Conservation (phyloP, 1,140 invertebrate genomes). For the Lordiphosa stackelbergi region DNA sequence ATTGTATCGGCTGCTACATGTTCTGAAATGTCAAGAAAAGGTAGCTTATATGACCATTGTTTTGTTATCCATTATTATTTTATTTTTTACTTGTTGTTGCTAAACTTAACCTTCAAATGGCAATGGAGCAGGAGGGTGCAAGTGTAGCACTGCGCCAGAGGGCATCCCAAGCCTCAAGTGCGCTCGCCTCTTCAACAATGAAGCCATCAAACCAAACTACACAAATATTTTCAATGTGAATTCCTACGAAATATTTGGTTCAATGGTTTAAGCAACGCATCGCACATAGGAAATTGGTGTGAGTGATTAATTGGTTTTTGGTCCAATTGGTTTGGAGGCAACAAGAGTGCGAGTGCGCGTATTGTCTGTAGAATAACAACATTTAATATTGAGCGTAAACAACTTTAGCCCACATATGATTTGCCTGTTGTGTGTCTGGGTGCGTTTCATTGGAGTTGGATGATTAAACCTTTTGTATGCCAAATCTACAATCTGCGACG, state of each 20-base stretch:
- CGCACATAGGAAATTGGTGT: conserved; percentile 58
- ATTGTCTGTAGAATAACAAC: conserved; percentile 31
- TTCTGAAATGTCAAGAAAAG: conserved; percentile 47
- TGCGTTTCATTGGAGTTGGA: conserved; percentile 34
- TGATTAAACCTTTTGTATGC: conserved; percentile 56
- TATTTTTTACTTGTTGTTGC: neutral
- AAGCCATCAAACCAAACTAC: conserved; percentile 60
- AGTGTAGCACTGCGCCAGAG: conserved; percentile 33
- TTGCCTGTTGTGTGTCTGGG: conserved; percentile 21
- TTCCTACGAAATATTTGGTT: conserved; percentile 41
- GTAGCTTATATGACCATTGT: conserved; percentile 33
- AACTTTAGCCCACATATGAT: conserved; percentile 44
- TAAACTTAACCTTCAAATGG: conserved; percentile 53
- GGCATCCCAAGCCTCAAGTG: conserved; percentile 34
- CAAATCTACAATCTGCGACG: conserved; percentile 28
- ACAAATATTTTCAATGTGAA: conserved; percentile 54
- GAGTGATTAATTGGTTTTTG: conserved; percentile 62
- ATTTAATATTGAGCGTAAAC: conserved; percentile 45
- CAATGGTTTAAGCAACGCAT: conserved; percentile 49
- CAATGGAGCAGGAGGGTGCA: conserved; percentile 46
- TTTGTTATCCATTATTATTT: conserved; percentile 4
- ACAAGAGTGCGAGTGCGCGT: conserved; percentile 23
- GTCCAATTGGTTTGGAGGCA: conserved; percentile 26
- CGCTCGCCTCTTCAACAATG: conserved; percentile 59
- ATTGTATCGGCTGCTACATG: conserved; percentile 22